phyloP scores from a whole-genome alignment of 2,113 vertebrate species.

The Electrona antarctica region DNA sequence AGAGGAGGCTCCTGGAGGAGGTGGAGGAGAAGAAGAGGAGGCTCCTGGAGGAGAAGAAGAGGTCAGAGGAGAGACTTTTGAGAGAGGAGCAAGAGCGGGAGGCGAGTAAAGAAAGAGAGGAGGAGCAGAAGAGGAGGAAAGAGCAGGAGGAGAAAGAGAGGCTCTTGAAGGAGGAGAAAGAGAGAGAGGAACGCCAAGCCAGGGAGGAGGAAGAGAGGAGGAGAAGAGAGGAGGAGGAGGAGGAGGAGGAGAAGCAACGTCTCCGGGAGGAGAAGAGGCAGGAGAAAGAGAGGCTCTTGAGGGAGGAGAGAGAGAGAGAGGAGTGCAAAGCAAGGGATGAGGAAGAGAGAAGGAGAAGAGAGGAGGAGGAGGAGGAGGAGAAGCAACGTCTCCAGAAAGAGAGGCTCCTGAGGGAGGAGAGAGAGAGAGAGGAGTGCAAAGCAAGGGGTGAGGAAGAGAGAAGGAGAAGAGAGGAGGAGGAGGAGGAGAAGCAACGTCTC shows the following conservation, averaged over 20 bases:
- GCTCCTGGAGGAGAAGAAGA: conserved; percentile 23
- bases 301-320: background rate
- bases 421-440: conserved; percentile 8
- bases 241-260: no score
- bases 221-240: no score
- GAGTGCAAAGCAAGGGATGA: background rate
- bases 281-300: background rate
- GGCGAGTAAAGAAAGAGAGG: no score
- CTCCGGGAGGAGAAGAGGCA: background rate
- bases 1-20: no score
- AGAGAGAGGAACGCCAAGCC: no score
- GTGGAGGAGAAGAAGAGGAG: no score
- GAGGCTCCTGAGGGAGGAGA: background rate
- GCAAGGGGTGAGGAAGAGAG: background rate
- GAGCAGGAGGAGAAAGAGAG: no score
- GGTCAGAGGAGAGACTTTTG: conserved; percentile 1
- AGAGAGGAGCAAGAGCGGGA: no score
- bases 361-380: conserved; percentile 19
- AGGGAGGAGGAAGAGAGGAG: no score
- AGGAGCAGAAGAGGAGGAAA: no score
- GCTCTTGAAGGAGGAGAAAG: no score
- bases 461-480: background rate
- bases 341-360: conserved; percentile 9
- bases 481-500: background rate
- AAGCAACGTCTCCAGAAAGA: background rate